These are phyloP conservation scores for Helicorthomorpha holstii DNA, from an alignment of 1,140 invertebrate species.

Conservation along the genomic window DNA sequence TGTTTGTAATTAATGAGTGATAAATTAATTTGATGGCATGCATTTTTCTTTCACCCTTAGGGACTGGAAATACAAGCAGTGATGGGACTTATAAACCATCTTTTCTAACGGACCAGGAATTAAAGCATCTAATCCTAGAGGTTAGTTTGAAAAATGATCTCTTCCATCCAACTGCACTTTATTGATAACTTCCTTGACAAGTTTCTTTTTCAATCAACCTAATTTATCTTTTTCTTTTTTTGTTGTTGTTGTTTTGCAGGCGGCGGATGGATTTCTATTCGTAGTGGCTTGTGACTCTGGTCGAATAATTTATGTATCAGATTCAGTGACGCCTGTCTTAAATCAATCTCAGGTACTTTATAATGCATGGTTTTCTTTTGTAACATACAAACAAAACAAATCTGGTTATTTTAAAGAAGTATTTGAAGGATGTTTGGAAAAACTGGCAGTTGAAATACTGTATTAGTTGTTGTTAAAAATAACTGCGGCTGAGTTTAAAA, in stretches of 20 bases:
- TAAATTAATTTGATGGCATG: no score
- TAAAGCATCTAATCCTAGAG: constrained; percentile 97
- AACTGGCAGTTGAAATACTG: no score
- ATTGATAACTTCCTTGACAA: no score
- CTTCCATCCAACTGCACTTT: no score
- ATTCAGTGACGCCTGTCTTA: constrained; percentile 93
- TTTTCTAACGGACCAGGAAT: constrained; percentile 95
- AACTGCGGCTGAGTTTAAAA: no score
- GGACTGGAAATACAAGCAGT: constrained; percentile 81
- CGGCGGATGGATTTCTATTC: constrained; percentile 97
- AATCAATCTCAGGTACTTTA: constrained; percentile 65
- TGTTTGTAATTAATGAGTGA: no score
- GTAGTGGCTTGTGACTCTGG: constrained; percentile 96
- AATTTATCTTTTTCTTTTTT: background rate
- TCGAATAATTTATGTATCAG: constrained; percentile 92
- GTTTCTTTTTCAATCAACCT: no score
- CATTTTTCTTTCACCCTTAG: constrained; percentile 31
- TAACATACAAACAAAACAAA: no score
- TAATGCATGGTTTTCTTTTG: background rate
- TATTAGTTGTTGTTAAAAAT: no score
- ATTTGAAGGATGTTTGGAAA: no score
- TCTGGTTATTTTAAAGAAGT: no score
- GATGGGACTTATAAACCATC: constrained; percentile 96
- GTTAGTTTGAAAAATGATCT: constrained; percentile 17
- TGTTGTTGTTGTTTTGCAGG: constrained; percentile 26